Evolutionary conservation across 2,113 vertebrate species (phyloP), one percentile per base, ranked within the genome.

Genomic region (Trochalopteron elliotii): DNA sequence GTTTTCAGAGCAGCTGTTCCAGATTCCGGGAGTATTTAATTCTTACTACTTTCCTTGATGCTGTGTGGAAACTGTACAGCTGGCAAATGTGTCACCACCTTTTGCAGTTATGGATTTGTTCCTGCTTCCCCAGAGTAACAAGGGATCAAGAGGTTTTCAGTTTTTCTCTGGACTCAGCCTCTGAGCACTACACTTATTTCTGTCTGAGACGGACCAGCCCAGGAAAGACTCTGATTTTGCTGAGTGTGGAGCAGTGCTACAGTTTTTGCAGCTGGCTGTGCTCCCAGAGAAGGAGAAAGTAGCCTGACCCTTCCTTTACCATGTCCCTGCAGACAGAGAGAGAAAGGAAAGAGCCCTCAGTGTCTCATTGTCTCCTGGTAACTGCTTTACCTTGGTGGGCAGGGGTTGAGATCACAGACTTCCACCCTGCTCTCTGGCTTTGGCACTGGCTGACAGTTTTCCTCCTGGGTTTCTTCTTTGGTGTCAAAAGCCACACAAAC

Each of bases 401-500:
- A 99, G 12, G 96, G 97, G 47, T 67, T 88, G 16, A 95, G 96
- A 65, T 94, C 96, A 56, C 99, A 99, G 45, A 93, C 52, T 94
- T 98, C 97, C 55, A 71, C 64, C 60, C 96, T 97, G 45, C 92
- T 96, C n/a, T 92, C 69, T 6, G 99, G 99, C 97, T 98, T 99
- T 77, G 92, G 97, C 5, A 97, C 97, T 30, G 96, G 94, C 37
- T 98, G 97, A 47, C 99, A 99, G 50, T 98, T 97, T 79, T 97
- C 95, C 65, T 99, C 98, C 39, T 81, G 92, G 7, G 97, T 97
- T 45, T 98, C 97, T 28, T 97, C 94, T 91, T 86, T 96, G 87
- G 98, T 98, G 88, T 97, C 96, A 91, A 98, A 97, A 95, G 98
- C 98, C 95, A 98, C 49, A 72, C 99, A 99, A 28, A 98, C 92